These are phyloP conservation scores for Onychomys leucogaster DNA, from an alignment of 2,797 vertebrate species.

Conservation along the genomic window DNA sequence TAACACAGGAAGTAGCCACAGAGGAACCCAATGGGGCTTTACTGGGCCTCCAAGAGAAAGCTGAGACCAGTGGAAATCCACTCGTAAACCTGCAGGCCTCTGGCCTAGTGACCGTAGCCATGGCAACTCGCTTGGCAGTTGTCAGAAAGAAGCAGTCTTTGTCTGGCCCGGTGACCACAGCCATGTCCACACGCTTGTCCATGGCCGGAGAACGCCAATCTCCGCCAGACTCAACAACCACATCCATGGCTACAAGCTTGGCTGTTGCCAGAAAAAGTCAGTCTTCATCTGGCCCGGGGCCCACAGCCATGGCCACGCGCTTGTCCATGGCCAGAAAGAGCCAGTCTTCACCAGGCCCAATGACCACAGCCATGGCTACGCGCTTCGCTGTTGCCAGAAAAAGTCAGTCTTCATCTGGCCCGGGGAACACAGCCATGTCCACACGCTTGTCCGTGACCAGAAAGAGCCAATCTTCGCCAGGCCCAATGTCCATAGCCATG, in stretches of 20 bases:
- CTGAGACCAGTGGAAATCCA: neutral
- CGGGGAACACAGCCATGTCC: neutral
- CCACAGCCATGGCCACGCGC: neutral
- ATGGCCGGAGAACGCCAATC: no score
- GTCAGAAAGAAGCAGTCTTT: neutral
- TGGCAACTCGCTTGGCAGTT: neutral
- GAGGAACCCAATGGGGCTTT: neutral
- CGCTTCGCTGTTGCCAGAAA: neutral
- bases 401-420: neutral
- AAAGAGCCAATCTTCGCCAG: no score
- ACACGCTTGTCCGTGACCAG: accelerated
- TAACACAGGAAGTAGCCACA: neutral
- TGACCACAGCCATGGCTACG: neutral
- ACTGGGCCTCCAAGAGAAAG: neutral
- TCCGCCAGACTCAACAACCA: no score
- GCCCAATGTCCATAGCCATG: neutral
- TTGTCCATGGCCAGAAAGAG: no score
- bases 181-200: no score
- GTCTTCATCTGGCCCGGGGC: neutral
- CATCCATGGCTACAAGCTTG: neutral
- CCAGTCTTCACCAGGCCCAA: neutral
- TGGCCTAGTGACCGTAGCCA: neutral
- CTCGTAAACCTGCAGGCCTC: neutral
- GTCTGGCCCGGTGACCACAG: neutral
- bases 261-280: neutral